Base-by-base conservation (phyloP, 2,888 invertebrate genomes). In the Maniola hyperantus region DNA sequence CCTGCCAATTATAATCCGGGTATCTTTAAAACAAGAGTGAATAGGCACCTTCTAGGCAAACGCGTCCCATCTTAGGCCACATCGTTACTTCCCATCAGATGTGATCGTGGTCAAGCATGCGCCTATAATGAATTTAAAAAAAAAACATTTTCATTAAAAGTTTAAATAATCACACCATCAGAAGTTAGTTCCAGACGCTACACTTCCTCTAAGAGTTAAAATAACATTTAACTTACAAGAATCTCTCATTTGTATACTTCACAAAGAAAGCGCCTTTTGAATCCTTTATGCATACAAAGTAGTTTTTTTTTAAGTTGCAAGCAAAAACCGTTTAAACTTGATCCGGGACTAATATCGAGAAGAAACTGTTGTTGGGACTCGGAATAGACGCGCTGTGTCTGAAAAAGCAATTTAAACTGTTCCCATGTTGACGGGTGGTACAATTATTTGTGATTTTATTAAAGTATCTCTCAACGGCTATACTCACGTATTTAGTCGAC, bases 321-420 rank as follows among this genome's bases (percentile, higher is more conserved):
- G 79, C 77, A 79, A 80, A 80, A 82, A 80, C 78, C 76, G 77
- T 78, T 84, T 77, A 80, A 86, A 86, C 80, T 86, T 85, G 84
- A 87, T 88, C 85, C 84, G 77, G 79, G 80, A 80, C 85, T 82
- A 84, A 85, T 87, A 85, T 83, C 79, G 80, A 79, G 78, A 79
- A 78, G 79, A 76, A 82, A 85, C 86, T 84, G 83, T 84, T 89
- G 85, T 87, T 85, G 81, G 80, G 79, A 78, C 82, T 84, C 80
- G 81, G 81, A 85, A 87, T 83, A 85, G 86, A 85, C 81, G 83
- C 79, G 80, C 79, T 84, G 83, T 83, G 83, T 84, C 85, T 88
- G 89, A 88, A 89, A 90, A 90, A 91, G 87, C 90, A 91, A 90
- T 91, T 91, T 91, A 88, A 90, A 89, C 87, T 87, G 85, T 84